These are phyloP conservation scores for Ophioderma brevispina DNA, from an alignment of 35 echinoderm and acorn worm species.

Conservation along the genomic window DNA sequence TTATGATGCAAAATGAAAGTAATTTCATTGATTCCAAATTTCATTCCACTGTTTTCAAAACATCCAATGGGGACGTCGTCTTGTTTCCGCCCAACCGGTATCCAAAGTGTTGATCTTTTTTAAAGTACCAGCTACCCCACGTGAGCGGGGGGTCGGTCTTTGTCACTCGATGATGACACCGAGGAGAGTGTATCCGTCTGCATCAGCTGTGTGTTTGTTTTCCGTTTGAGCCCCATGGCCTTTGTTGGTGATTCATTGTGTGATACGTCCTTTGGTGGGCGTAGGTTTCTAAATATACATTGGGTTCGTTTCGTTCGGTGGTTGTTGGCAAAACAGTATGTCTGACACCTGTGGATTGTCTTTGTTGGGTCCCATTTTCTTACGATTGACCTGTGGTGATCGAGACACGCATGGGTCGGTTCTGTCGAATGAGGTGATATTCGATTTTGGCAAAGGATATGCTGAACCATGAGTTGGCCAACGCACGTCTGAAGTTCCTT, in stretches of 20 bases:
- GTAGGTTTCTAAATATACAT: no score
- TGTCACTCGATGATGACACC: not conserved
- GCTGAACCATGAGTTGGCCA: slow-evolving; percentile 43
- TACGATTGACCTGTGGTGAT: not conserved
- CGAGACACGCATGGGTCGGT: not conserved
- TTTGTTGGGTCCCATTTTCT: not conserved
- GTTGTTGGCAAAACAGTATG: not conserved
- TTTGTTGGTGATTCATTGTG: not conserved
- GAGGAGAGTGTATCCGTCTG: not conserved
- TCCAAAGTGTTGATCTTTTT: slow-evolving; percentile 11
- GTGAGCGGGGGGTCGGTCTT: no score
- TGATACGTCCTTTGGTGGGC: no score
- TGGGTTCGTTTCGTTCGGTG: not conserved
- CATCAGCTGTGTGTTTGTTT: not conserved
- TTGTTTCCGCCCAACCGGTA: not conserved
- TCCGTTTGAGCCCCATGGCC: no score
- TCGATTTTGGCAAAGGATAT: slow-evolving; percentile 34
- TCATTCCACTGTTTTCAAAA: slow-evolving; percentile 42
- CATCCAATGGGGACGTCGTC: slow-evolving; percentile 1
- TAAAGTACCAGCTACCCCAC: slow-evolving; percentile 1
- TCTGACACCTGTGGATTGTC: no score
- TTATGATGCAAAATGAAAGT: no score
- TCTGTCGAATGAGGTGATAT: slow-evolving; percentile 16
- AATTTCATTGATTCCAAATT: no score
- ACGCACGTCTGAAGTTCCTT: slow-evolving; percentile 59